Evolutionary conservation across 2,797 vertebrate genomes (phyloP).

Genomic region (Hoplostethus mediterraneus): DNA sequence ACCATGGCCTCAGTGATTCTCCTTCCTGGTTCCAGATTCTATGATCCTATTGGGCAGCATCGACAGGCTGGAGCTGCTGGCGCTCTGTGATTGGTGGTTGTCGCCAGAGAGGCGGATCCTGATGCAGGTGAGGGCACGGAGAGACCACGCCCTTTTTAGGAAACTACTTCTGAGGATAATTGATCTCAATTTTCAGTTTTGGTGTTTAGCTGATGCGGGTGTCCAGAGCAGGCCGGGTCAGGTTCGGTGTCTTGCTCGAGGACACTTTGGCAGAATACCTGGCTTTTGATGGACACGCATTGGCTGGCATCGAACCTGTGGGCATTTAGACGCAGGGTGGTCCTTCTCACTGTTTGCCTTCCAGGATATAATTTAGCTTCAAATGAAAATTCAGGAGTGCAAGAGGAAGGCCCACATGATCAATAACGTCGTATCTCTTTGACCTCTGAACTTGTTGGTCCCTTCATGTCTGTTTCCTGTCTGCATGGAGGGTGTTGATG

Average conservation of each 20-base stretch:
- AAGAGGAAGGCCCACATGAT: background rate
- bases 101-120: conserved; percentile 88
- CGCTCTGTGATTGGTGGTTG: conserved; percentile 90
- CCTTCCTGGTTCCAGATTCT: conserved; percentile 82
- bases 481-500: too few relatives aligned
- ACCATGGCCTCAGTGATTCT: background rate
- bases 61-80: conserved; percentile 90
- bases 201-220: too few relatives aligned
- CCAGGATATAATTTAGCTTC: background rate
- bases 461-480: too few relatives aligned
- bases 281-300: too few relatives aligned
- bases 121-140: conserved; percentile 71
- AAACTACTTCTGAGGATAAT: background rate
- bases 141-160: background rate
- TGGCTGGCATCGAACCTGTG: background rate
- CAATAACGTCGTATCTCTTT: background rate
- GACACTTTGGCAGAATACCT: too few relatives aligned
- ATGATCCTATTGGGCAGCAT: conserved; percentile 96
- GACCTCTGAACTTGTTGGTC: too few relatives aligned
- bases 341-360: background rate
- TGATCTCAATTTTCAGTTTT: too few relatives aligned
- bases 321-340: background rate
- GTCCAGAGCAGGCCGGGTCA: too few relatives aligned
- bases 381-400: background rate
- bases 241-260: too few relatives aligned